phyloP scores from a whole-genome alignment of 2,113 vertebrate genomes.

The Glareola pratincola region DNA sequence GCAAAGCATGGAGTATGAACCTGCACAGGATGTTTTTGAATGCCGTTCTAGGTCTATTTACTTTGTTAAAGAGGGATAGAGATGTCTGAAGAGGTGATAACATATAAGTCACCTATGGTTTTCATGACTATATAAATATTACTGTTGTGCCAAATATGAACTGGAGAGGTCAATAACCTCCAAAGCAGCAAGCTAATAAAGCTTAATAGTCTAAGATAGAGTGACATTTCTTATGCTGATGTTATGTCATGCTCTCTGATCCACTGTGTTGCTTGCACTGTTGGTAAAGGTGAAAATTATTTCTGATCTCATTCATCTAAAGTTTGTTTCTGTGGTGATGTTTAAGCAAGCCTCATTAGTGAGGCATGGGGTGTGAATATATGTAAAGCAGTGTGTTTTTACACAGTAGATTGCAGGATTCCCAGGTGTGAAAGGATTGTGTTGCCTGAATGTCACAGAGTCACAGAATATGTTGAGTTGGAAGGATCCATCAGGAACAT shows the following conservation, averaged over 20 bases:
- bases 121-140: not conserved
- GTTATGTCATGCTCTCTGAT: not conserved
- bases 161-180: not conserved
- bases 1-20: not conserved
- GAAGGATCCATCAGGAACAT: not conserved
- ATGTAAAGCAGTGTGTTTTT: not conserved
- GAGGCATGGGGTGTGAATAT: not conserved
- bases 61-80: not conserved
- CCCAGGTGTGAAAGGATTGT: not conserved
- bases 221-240: conserved; percentile 17
- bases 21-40: not conserved
- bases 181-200: not conserved
- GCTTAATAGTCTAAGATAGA: not conserved
- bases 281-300: not conserved
- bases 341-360: not conserved
- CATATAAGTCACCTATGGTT: not conserved
- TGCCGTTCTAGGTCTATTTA: not conserved
- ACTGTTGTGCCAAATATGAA: not conserved
- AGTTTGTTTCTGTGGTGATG: not conserved
- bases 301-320: not conserved
- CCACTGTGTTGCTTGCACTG: not conserved
- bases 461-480: not conserved
- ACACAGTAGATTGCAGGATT: not conserved
- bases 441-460: not conserved
- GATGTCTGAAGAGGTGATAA: not conserved